These are phyloP conservation scores for Proterorhinus semilunaris DNA, from an alignment of 2,113 vertebrate species.

Conservation along the genomic window DNA sequence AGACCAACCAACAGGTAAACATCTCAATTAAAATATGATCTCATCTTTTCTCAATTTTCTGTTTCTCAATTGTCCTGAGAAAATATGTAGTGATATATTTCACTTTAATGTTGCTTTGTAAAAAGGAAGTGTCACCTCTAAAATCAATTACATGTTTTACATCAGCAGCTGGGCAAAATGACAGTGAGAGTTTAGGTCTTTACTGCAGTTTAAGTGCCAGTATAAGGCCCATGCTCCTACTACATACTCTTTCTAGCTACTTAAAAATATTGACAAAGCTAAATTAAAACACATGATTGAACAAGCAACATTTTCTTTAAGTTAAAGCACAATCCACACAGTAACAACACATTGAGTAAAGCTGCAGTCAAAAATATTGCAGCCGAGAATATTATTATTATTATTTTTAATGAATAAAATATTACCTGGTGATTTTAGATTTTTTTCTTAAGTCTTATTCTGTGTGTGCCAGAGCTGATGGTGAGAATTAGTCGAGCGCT, in stretches of 20 bases:
- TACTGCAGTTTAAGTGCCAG: too few relatives aligned
- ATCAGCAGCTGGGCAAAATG: too few relatives aligned
- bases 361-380: neutral
- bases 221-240: too few relatives aligned
- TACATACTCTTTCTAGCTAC: too few relatives aligned
- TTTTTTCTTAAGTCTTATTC: conserved; percentile 11
- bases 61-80: too few relatives aligned
- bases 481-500: conserved; percentile 49
- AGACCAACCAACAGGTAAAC: conserved; percentile 42
- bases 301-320: neutral
- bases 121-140: too few relatives aligned
- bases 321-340: neutral
- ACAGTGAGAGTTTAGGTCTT: too few relatives aligned
- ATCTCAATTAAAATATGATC: neutral
- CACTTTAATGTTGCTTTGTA: too few relatives aligned
- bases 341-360: neutral
- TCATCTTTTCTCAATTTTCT: too few relatives aligned
- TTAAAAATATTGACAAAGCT: neutral
- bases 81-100: too few relatives aligned
- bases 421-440: neutral
- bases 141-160: too few relatives aligned
- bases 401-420: neutral
- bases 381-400: neutral
- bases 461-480: conserved; percentile 41
- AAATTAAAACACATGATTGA: neutral